phyloP scores from a whole-genome alignment of 2,888 invertebrate genomes.

The Cyclophora albipunctata region DNA sequence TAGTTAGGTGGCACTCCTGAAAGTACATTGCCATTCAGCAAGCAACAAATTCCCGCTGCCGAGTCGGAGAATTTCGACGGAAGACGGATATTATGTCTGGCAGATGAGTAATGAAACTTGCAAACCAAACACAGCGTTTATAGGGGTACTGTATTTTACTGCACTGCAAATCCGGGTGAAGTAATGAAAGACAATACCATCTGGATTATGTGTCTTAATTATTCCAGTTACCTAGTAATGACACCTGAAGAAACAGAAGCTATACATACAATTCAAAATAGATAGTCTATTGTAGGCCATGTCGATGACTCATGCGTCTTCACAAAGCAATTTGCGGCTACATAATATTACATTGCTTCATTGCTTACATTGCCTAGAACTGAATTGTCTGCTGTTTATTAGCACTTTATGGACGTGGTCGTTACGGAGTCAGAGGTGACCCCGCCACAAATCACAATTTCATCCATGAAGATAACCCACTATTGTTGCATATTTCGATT shows the following conservation, averaged over 20 bases:
- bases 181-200: too few species aligned
- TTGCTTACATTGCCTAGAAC: constrained; percentile 4
- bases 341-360: constrained; percentile 6
- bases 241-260: too few species aligned
- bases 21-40: constrained; percentile 1
- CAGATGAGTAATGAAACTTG: constrained; percentile 17
- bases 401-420: neutral
- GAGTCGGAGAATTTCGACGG: constrained; percentile 15
- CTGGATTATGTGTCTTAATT: too few species aligned
- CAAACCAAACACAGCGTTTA: constrained; percentile 1
- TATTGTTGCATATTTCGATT: too few species aligned
- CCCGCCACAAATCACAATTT: neutral
- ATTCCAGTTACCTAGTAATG: too few species aligned
- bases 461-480: neutral
- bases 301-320: constrained; percentile 6
- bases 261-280: too few species aligned
- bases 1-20: neutral
- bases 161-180: too few species aligned
- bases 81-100: constrained; percentile 18
- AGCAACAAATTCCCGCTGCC: constrained; percentile 4
- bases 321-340: constrained; percentile 6
- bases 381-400: constrained; percentile 1
- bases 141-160: too few species aligned
- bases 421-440: constrained; percentile 1
- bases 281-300: neutral